Percentiles rank a stretch among this genome's conserved stretches.
phyloP scores from a whole-genome alignment of 1,140 invertebrate species.

The Neodiprion fabricii region DNA sequence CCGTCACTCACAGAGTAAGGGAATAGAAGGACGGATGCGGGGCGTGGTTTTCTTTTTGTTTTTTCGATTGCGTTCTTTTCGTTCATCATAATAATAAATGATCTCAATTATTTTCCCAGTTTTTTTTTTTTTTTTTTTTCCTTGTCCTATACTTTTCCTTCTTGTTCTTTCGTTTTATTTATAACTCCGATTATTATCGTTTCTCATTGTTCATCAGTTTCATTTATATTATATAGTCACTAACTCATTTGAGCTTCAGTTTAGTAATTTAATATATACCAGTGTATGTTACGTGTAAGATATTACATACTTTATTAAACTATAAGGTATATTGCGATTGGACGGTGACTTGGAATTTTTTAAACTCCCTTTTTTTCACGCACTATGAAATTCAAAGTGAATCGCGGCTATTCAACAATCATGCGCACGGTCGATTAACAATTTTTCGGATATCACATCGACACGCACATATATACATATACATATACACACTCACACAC shows the following conservation, averaged over 20 bases:
- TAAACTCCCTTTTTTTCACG: too few relatives aligned
- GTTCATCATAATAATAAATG: constrained; percentile 42
- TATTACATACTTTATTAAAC: constrained; percentile 47
- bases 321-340: background rate
- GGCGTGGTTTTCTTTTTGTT: background rate
- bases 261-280: constrained; percentile 58
- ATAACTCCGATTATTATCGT: constrained; percentile 27
- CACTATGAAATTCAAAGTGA: too few relatives aligned
- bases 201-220: constrained; percentile 52
- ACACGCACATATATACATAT: too few relatives aligned
- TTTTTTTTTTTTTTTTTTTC: background rate
- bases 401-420: too few relatives aligned
- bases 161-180: background rate
- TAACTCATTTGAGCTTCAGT: constrained; percentile 65
- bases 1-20: too few relatives aligned
- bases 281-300: constrained; percentile 64
- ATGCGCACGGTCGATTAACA: too few relatives aligned
- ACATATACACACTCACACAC: too few relatives aligned
- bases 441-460: too few relatives aligned
- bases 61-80: constrained; percentile 9
- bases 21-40: background rate
- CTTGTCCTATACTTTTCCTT: too few relatives aligned
- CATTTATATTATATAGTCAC: constrained; percentile 60
- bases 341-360: background rate
- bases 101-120: background rate